A percentile compares a stretch with the other conserved stretches of the same genome.
phyloP scores from a whole-genome alignment of 2,113 vertebrate genomes.

The Gopherus evgoodei region DNA sequence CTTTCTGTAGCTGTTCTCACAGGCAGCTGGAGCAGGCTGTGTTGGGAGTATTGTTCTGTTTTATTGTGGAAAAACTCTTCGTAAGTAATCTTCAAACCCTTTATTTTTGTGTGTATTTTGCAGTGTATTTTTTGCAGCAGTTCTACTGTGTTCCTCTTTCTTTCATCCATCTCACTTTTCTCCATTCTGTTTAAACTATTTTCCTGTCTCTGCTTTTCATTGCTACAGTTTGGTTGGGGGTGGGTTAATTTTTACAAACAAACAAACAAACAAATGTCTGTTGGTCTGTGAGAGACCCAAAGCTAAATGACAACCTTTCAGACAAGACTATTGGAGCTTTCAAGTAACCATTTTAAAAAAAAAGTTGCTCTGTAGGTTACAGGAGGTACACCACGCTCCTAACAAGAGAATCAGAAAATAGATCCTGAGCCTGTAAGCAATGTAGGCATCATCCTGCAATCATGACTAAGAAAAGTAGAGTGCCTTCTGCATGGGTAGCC shows the following conservation, averaged over 20 bases:
- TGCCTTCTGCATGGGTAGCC: not conserved
- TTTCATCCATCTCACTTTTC: not conserved
- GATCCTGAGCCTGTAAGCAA: not conserved
- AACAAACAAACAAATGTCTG: not conserved
- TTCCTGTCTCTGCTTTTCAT: not conserved
- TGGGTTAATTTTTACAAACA: accelerated
- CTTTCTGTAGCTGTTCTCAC: not conserved
- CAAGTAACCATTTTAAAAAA: not conserved
- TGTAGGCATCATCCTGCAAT: not conserved
- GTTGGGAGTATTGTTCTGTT: not conserved
- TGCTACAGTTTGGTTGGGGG: not conserved
- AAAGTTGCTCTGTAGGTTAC: not conserved
- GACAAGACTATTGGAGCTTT: not conserved
- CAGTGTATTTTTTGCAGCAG: not conserved
- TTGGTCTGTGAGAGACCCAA: not conserved
- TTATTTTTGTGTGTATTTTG: not conserved
- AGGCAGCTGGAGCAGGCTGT: not conserved
- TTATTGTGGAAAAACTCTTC: not conserved
- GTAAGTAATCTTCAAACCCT: not conserved
- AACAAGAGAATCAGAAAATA: not conserved
- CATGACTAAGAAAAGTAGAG: not conserved
- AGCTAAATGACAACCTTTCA: not conserved
- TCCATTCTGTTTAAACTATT: not conserved
- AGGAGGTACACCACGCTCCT: not conserved
- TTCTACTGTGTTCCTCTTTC: not conserved